Conservation (phyloP, 2,797 vertebrate genomes). For the Danio aesculapii region DNA sequence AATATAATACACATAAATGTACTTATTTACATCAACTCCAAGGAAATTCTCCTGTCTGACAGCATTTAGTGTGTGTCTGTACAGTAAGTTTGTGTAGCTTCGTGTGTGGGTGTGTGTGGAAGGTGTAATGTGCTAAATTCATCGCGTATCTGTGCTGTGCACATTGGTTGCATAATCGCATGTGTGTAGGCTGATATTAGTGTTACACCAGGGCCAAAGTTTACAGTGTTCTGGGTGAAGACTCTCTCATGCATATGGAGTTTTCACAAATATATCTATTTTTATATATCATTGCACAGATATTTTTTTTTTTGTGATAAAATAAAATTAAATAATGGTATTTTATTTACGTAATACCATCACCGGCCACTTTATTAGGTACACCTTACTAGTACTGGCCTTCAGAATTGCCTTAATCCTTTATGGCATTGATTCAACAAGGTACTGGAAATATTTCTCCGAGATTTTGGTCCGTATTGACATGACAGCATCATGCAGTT, state of each 20-base stretch:
- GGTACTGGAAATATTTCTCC: too few relatives aligned
- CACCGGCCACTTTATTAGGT: too few relatives aligned
- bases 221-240: slow-evolving; percentile 24
- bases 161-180: slow-evolving; percentile 43
- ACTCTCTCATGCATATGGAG: slow-evolving; percentile 6
- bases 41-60: neutral
- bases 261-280: neutral
- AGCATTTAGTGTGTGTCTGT: slow-evolving; percentile 1
- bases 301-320: too few relatives aligned
- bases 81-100: neutral
- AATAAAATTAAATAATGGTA: too few relatives aligned
- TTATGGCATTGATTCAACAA: too few relatives aligned
- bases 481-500: too few relatives aligned
- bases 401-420: too few relatives aligned
- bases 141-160: slow-evolving; percentile 19
- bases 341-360: too few relatives aligned
- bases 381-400: too few relatives aligned
- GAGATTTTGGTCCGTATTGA: too few relatives aligned
- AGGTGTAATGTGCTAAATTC: slow-evolving; percentile 32
- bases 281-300: too few relatives aligned
- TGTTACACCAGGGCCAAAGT: slow-evolving; percentile 35
- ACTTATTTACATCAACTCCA: neutral
- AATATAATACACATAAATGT: neutral
- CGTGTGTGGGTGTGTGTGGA: slow-evolving; percentile 33
- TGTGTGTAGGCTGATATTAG: slow-evolving; percentile 48